Evolutionary conservation across 2,113 vertebrate species (phyloP).

Genomic region (Eulacestoma nigropectus): DNA sequence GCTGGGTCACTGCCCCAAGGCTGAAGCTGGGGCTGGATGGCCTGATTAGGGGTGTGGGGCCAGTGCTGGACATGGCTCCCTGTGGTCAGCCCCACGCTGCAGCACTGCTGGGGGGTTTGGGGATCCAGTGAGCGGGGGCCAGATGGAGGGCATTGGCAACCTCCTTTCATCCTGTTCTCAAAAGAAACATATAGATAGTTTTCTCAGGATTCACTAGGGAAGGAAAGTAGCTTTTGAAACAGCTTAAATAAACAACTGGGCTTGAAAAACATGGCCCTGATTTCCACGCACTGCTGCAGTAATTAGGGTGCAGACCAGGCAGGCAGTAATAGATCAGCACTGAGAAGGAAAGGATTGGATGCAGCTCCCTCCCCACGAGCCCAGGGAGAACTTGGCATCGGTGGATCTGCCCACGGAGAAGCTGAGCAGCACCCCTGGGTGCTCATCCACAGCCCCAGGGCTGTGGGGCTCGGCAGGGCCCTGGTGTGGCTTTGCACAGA

Average conservation of each 20-base stretch:
- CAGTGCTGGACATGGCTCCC: background rate
- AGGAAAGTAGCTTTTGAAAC: background rate
- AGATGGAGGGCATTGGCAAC: background rate
- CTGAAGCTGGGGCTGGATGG: background rate
- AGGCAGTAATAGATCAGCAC: background rate
- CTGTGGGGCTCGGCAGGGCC: background rate
- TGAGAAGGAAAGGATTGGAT: background rate
- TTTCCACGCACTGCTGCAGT: background rate
- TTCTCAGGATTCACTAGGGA: background rate
- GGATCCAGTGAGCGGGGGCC: accelerated
- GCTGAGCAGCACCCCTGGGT: background rate
- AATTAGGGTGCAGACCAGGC: background rate
- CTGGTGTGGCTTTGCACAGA: background rate
- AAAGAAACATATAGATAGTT: background rate
- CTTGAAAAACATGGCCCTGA: background rate
- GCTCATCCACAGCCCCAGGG: background rate
- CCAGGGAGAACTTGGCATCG: accelerated
- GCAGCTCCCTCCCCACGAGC: accelerated
- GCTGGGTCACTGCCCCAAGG: background rate
- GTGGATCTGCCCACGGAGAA: background rate
- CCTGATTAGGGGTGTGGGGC: accelerated
- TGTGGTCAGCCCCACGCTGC: accelerated
- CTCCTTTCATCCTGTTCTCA: background rate
- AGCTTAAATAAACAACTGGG: background rate
- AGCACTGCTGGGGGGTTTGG: accelerated